These are phyloP conservation scores for Geotrypetes seraphini DNA, from an alignment of 2,797 vertebrate species.

Conservation along the genomic window DNA sequence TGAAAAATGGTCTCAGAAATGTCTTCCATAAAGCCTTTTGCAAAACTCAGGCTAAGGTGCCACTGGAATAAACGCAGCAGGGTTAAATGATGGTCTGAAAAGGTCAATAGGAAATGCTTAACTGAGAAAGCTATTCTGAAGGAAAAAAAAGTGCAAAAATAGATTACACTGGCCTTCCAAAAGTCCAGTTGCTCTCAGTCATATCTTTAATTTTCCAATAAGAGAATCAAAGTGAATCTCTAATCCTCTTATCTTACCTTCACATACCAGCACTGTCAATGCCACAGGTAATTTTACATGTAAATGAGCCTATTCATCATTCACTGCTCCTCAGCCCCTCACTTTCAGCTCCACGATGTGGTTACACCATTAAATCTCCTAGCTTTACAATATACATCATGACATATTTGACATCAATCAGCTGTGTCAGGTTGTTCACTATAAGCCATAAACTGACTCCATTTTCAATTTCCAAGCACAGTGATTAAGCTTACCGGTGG, in stretches of 20 bases:
- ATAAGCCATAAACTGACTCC: slow-evolving; percentile 56
- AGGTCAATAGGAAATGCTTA: too few species aligned
- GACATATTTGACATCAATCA: slow-evolving; percentile 72
- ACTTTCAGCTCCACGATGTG: slow-evolving; percentile 49
- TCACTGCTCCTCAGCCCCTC: slow-evolving; percentile 43
- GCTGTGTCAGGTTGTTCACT: slow-evolving; percentile 56
- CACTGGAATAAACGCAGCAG: too few species aligned
- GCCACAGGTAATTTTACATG: slow-evolving; percentile 63
- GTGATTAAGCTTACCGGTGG: slow-evolving; percentile 52
- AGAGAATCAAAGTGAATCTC: slow-evolving; percentile 44
- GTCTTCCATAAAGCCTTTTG: too few species aligned
- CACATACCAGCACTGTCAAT: slow-evolving; percentile 51
- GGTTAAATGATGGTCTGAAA: too few species aligned
- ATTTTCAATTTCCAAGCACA: slow-evolving; percentile 36
- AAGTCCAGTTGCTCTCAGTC: slow-evolving; percentile 44
- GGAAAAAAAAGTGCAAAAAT: too few species aligned
- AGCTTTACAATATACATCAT: slow-evolving; percentile 65
- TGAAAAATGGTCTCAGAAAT: too few species aligned
- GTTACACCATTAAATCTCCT: slow-evolving; percentile 63
- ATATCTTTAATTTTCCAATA: slow-evolving; percentile 48
- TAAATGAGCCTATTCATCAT: slow-evolving; percentile 68
- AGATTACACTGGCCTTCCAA: too few species aligned
- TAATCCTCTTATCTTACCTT: slow-evolving; percentile 47
- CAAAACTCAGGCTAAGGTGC: too few species aligned
- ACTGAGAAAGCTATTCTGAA: too few species aligned